Base-by-base conservation (phyloP, 2,888 invertebrate genomes). In the Cataglyphis rosenhaueri region DNA sequence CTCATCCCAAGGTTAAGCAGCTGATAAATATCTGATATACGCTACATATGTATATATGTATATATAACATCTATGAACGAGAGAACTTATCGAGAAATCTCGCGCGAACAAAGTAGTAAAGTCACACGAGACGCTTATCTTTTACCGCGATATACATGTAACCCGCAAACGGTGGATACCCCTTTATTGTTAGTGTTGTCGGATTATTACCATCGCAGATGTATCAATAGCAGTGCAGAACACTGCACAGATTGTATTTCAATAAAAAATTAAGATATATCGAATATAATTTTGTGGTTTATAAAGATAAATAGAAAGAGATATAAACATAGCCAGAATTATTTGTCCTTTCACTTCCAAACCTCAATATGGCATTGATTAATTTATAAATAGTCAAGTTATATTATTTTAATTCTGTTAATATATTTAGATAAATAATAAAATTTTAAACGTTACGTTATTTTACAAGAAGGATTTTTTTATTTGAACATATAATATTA, bases 21-120 rank as follows among this genome's bases (percentile, higher is more conserved):
- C 73, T 48, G 78, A 79, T 79, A 79, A 79, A 59, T 79, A 79
- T 79, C 78, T 79, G 59, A 55, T 70, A 32, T 10, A 44, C 18
- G 2, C 48, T 21, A 18, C 8, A 48, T 18, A 48, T 18, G 44
- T 48, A 79, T 61, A 48, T 18, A 48, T 18, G 44, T 48, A 79
- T 61, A 71, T 79, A 71, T 73, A 78, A 61, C 73, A 71, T 59
- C 32, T 73, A 35, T 59, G 59, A 57, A 70, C 57, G 32, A 35
- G 29, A 74, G 44, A 59, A 59, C 35, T 79, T 79, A 71, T 79
- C 71, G 78, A 59, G 44, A 35, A 38, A 79, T 79, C 78, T 71
- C 57, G 5, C 25, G 78, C 44, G 78, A 57, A 79, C 78, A 79
- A 79, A 79, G 74, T 79, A 78, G 25, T 25, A 25, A 25, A 25